Evolutionary conservation across 2,888 invertebrate genomes (phyloP), one percentile per base, ranked within the genome.

Genomic region (Tipula unca): DNA sequence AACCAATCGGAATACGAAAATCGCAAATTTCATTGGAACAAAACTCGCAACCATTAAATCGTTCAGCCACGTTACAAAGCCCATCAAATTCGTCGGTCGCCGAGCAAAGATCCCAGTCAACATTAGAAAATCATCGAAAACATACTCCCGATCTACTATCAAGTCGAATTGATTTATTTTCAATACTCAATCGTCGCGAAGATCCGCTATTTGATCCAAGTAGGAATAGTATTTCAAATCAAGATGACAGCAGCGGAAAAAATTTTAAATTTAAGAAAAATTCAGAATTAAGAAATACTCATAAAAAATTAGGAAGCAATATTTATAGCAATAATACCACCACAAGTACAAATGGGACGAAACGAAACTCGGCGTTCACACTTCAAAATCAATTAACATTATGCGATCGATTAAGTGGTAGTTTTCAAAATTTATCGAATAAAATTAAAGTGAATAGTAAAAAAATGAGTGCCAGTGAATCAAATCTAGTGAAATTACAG

Each of bases 371-470:
- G 10, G n/a, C 17, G 5, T 17, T 10, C 1, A 25, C 25, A 10
- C 10, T 25, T 54, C 48, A 54, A 54, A 54, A 54, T 54, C 42
- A 42, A 14, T 48, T 82, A 82, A 85, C 69, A 29, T 85, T 86
- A 20, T 86, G 86, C 82, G 84, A 86, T 48, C 86, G 86, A 0
- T 36, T 86, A 14, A 85, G 86, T 85, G 86, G 85, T 14, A 86
- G 85, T 85, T 14, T 86, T 35, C 85, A 86, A 82, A 85, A 85
- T 82, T 85, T 85, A 36, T 36, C 29, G 29, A 36, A 82, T 83
- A 83, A 83, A 83, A 29, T 83, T 83, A 83, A 35, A 83, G 83
- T 83, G 6, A 83, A 35, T 83, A 32, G 17, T n/a, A 83, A 83
- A 83, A 83, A 83, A 83, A 32, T 83, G 35, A 83, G 83, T 83